phyloP scores from a whole-genome alignment of 2,113 vertebrate genomes.

The Pangasianodon gigas region DNA sequence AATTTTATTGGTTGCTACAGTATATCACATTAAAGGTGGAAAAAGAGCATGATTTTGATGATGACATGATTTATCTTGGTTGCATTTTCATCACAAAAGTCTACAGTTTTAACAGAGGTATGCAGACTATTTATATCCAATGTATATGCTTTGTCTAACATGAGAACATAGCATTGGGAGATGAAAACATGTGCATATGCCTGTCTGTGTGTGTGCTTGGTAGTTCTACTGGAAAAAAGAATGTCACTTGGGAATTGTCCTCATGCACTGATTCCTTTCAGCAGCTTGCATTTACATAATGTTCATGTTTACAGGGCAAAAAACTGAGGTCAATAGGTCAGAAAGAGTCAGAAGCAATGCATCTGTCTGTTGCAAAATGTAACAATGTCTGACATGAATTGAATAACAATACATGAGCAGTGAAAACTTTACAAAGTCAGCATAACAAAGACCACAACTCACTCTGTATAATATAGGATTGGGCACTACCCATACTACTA shows the following conservation, averaged over 20 bases:
- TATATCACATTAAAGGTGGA: background rate
- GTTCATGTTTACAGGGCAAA: background rate
- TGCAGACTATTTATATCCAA: background rate
- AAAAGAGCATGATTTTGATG: too few relatives aligned
- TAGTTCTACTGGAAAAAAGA: background rate
- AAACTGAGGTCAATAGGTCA: background rate
- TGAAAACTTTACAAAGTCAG: background rate
- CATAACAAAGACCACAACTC: background rate
- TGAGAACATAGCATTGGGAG: background rate
- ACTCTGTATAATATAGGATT: background rate
- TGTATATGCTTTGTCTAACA: background rate
- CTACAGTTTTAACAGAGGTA: background rate
- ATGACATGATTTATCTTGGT: background rate
- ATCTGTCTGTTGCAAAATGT: background rate
- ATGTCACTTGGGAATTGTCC: constrained; percentile 9
- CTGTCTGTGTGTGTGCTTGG: background rate
- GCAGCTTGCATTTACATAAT: constrained; percentile 18
- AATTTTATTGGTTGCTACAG: background rate
- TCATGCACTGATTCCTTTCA: constrained; percentile 10
- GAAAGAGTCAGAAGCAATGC: background rate
- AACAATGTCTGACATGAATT: background rate
- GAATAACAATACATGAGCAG: background rate
- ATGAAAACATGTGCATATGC: background rate
- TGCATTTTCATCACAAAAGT: too few relatives aligned
- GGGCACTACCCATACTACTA: too few relatives aligned